phyloP scores from a whole-genome alignment of 2,113 vertebrate genomes.

The Myrmecobius fasciatus region DNA sequence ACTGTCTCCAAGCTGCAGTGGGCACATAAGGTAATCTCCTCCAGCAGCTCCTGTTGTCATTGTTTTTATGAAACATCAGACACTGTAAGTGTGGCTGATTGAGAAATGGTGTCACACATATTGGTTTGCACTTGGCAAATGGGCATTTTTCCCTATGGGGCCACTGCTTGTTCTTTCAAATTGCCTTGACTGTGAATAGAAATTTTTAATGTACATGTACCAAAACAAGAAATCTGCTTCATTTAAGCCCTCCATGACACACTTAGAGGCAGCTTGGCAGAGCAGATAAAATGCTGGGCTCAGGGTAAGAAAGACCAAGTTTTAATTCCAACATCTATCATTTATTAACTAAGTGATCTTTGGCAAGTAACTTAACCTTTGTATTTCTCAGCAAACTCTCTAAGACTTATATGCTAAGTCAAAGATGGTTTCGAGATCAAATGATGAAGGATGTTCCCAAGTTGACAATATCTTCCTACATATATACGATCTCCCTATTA shows the following conservation, averaged over 20 bases:
- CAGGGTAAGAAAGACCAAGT: background rate
- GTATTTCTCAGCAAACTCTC: background rate
- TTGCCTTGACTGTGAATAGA: background rate
- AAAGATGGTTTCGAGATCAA: background rate
- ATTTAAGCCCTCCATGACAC: background rate
- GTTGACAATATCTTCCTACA: background rate
- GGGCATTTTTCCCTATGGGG: background rate
- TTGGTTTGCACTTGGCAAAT: background rate
- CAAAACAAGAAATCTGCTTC: background rate
- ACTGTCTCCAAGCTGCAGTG: background rate
- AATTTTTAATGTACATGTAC: background rate
- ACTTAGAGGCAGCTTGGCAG: background rate
- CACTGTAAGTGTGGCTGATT: background rate
- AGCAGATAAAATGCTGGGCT: background rate
- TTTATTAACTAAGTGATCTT: background rate
- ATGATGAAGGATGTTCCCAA: background rate
- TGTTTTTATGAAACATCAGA: background rate
- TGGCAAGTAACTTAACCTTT: background rate
- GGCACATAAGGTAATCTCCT: constrained; percentile 1
- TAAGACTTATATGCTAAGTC: background rate
- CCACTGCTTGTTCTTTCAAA: background rate
- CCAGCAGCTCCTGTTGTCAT: background rate
- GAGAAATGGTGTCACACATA: constrained; percentile 1
- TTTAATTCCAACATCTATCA: background rate
- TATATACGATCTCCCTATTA: background rate